Base-by-base conservation (phyloP, 2,113 vertebrate species). In the Xenopus borealis region DNA sequence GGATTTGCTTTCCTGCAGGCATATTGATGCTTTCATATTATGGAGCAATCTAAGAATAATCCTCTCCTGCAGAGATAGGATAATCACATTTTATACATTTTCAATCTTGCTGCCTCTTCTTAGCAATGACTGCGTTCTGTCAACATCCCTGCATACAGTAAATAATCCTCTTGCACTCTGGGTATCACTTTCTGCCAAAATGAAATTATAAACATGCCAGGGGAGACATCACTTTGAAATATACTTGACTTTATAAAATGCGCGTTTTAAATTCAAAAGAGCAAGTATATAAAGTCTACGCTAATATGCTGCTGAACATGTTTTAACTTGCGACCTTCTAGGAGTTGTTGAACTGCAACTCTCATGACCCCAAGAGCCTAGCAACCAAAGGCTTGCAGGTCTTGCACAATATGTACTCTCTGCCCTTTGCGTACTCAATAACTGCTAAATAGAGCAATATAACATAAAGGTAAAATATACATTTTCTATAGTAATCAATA, bases 121-220 rank as follows among this genome's bases (percentile, higher is more conserved):
- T 57, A 78, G 47, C 68, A 80, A 0, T 66, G 46, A 63, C 57
- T 82, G 72, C 50, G 62, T 70, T 83, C 20, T 77, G 79, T 53
- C 69, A 79, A 80, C 74, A 53, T 80, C 72, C 62, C 78, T 80
- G 75, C 79, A 62, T 80, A 62, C 45, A 82, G 81, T 78, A 69
- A 83, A 79, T 58, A 16, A 79, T 23, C 69, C 62, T 46, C 66
- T 70, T 63, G 27, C 52, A 46, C 68, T 83, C 58, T 65, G 75
- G 75, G 55, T 71, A 68, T 65, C 40, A 80, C 73, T 72, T 79
- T 81, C 76, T 79, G 71, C 72, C 78, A 79, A 80, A 80, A 78
- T 69, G 59, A 82, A 77, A n/a, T 6, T 81, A 77, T 30, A 72
- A 81, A n/a, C 55, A 33, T 69, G 79, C 65, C 59, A 81, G 61